Evolutionary conservation across 2,797 vertebrate genomes (phyloP), one percentile per base, ranked within the genome.

Genomic region (Pipistrellus pygmaeus): DNA sequence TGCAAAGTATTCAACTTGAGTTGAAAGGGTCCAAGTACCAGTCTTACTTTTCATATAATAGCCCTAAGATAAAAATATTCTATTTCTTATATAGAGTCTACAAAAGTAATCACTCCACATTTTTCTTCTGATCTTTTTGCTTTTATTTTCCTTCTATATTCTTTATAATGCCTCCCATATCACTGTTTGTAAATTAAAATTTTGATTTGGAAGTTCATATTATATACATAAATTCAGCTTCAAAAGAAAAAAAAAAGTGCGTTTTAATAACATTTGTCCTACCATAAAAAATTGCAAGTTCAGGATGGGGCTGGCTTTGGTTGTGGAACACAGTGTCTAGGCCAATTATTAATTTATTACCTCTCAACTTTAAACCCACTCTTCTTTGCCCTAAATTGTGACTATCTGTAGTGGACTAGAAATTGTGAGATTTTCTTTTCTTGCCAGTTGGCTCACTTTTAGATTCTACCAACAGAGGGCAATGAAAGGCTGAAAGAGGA

Each of bases 1-100:
- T 88, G 51, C 2, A 93, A 95, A 88, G 69, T 62, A 84, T 6
- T 77, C 80, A 62, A 91, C 44, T 91, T 96, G 84, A 92, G 23
- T 8, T 90, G 8, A 85, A 88, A 95, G 69, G 11, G 46, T 91
- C 38, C 51, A 77, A 69, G 41, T 73, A 91, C 11, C 62, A 85
- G 41, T 32, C 5, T 77, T 85, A 71, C 17, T 86, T 88, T 96
- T 71, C 55, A 95, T 3, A 55, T 7, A 89, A 64, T 5, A 69
- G 41, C 23, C 64, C 71, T 55, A 77, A 44, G 17, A 41, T 20
- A 85, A 38, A 94, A 84, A 95, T 41, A 60, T 5, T 23, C 60
- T 68, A 80, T 83, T 88, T 93, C 18, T 84, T 82, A 85, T 13
- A 89, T 12, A 89, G 46, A 88, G 72, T 66, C n/a, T 25, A 94